Evolutionary conservation across 2,797 vertebrate species (phyloP).

Genomic region (Eulemur rubriventer): DNA sequence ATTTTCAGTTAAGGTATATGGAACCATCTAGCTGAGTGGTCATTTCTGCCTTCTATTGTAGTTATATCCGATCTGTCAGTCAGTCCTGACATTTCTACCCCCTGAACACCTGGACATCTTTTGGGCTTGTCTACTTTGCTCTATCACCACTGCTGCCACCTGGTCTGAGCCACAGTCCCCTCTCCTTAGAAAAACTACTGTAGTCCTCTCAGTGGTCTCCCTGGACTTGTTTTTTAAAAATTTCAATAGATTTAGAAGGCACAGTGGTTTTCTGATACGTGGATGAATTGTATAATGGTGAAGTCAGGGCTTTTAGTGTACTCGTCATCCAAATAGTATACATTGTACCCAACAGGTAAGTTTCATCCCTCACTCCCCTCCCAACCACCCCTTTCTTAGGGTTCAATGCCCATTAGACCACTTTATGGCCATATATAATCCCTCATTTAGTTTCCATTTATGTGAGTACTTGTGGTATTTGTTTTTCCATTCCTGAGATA

Average conservation of each 20-base stretch:
- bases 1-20: not conserved
- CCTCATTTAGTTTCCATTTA: not conserved
- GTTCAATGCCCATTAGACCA: not conserved
- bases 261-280: not conserved
- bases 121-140: not conserved
- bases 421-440: not conserved
- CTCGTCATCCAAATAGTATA: not conserved
- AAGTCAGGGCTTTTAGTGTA: not conserved
- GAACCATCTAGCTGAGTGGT: not conserved
- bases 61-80: not conserved
- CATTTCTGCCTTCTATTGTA: not conserved
- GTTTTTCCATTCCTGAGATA: not conserved
- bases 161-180: rapidly evolving
- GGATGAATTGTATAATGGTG: not conserved
- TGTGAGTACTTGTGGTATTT: not conserved
- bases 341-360: not conserved
- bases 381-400: not conserved
- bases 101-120: not conserved
- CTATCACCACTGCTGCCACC: not conserved
- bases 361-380: not conserved
- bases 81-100: not conserved
- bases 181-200: not conserved
- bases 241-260: not conserved
- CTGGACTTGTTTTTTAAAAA: not conserved
- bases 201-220: too few species aligned